Base-by-base conservation (phyloP, 1,140 invertebrate species). In the Apis dorsata region DNA sequence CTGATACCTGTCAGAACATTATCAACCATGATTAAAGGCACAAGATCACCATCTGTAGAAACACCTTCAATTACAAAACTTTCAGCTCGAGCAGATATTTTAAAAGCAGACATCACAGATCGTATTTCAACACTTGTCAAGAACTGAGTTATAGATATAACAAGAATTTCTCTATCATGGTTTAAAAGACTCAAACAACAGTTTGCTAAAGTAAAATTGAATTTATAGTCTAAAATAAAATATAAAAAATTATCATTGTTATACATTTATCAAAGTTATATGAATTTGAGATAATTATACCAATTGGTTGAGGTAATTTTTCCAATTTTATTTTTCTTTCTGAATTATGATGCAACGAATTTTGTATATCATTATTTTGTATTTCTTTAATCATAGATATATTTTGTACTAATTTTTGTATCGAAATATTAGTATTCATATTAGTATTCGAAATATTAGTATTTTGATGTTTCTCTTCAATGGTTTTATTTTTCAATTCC, bases 61-160 rank as follows among this genome's bases (percentile, higher is more conserved):
- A 96, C 95, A 1, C 97, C 97, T 93, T 98, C 97, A 10, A 98
- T 93, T 5, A 97, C 95, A 89, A 97, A 95, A 89, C 96, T 97
- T 92, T 98, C 97, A 70, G 96, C 95, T 80, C 97, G 94, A 15
- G 95, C 95, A 53, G 96, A 97, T 51, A 97, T 85, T 94, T 97
- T 97, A 86, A 96, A 96, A 21, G 96, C 96, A 85, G 95, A 95
- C 60, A 95, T 95, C 8, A 95, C 95, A n/a, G 96, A 95, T 90
- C 96, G 93, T n/a, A 96, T 96, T 89, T 97, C 97, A 63, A 96
- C 90, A 55, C 96, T 97, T 0, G 95, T 95, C 3, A 97, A 93
- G 88, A 97, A 96, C 89, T 97, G 97, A 0, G 96, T 96, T 49
- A 97, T 89, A 15, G 96, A 97, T 77, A 97, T 90, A 9, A 97